These are phyloP conservation scores for Halcyon senegalensis DNA, from an alignment of 2,113 vertebrate genomes.

Conservation along the genomic window DNA sequence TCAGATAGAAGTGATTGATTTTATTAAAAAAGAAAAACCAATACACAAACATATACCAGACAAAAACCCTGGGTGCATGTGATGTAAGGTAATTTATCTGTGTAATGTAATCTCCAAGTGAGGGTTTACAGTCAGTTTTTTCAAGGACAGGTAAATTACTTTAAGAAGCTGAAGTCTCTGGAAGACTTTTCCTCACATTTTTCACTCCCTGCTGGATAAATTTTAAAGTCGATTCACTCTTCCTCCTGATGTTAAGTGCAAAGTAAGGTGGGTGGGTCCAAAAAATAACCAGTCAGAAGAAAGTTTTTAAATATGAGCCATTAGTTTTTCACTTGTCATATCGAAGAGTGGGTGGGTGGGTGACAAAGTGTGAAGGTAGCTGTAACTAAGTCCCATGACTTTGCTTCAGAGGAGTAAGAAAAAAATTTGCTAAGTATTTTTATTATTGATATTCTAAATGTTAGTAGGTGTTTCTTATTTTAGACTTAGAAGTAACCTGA, in stretches of 20 bases:
- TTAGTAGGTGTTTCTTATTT: background rate
- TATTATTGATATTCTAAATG: background rate
- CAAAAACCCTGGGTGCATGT: background rate
- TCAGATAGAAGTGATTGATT: slow-evolving; percentile 48
- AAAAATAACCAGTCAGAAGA: background rate
- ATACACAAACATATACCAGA: background rate
- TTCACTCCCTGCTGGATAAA: background rate
- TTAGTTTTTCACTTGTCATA: background rate
- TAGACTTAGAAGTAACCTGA: background rate
- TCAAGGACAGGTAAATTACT: slow-evolving; percentile 57
- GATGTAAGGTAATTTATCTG: slow-evolving; percentile 54
- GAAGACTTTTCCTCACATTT: slow-evolving; percentile 38
- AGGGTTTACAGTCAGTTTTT: slow-evolving; percentile 28
- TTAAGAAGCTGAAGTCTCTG: slow-evolving; percentile 1
- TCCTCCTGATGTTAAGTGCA: background rate
- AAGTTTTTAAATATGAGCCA: background rate
- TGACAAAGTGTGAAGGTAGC: background rate
- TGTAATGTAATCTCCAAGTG: slow-evolving; percentile 43
- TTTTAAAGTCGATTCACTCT: background rate
- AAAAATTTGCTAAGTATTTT: background rate
- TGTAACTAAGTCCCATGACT: background rate
- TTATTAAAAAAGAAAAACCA: slow-evolving; percentile 40
- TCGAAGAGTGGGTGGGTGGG: background rate
- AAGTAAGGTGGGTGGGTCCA: background rate
- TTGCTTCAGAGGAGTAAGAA: background rate